Conservation (phyloP, 2,797 vertebrate genomes). For the Cossypha polioptera region DNA sequence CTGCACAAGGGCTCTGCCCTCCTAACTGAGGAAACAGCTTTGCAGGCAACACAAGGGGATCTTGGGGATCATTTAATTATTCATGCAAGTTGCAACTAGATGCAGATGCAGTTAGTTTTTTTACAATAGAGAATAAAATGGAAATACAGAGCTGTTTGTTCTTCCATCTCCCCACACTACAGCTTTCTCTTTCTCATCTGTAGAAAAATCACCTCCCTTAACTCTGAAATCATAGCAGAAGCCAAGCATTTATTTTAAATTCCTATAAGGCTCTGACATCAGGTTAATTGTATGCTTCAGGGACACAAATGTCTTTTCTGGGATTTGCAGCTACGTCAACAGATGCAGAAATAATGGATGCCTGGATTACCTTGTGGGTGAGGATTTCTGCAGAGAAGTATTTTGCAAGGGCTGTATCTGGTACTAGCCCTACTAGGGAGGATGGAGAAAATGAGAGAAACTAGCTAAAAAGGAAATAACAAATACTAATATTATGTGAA, state of each 20-base stretch:
- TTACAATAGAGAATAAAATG: constrained; percentile 10
- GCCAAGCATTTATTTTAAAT: constrained; percentile 3
- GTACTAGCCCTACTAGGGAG: not conserved
- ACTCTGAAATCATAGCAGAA: not conserved
- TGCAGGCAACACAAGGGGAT: constrained; percentile 19
- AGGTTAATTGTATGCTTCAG: not conserved
- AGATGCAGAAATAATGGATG: constrained; percentile 3
- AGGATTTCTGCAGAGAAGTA: not conserved
- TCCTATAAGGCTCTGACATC: not conserved
- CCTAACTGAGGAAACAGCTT: not conserved
- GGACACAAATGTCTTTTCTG: not conserved
- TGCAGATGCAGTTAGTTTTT: constrained; percentile 25
- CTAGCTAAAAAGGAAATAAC: not conserved
- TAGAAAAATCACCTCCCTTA: not conserved
- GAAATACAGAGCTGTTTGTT: constrained; percentile 19
- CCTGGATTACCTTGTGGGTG: not conserved
- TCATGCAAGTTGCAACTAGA: constrained; percentile 49
- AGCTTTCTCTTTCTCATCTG: not conserved
- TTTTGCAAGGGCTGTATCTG: not conserved
- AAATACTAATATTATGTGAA: not conserved
- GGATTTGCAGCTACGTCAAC: not conserved
- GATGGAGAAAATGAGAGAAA: not conserved
- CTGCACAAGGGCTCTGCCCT: not conserved
- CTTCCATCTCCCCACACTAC: not conserved
- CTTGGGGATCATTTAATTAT: constrained; percentile 37